Percentiles rank a stretch among this genome's conserved stretches.
These are phyloP conservation scores for Zosterops borbonicus DNA, from an alignment of 2,113 vertebrate species.

Conservation along the genomic window DNA sequence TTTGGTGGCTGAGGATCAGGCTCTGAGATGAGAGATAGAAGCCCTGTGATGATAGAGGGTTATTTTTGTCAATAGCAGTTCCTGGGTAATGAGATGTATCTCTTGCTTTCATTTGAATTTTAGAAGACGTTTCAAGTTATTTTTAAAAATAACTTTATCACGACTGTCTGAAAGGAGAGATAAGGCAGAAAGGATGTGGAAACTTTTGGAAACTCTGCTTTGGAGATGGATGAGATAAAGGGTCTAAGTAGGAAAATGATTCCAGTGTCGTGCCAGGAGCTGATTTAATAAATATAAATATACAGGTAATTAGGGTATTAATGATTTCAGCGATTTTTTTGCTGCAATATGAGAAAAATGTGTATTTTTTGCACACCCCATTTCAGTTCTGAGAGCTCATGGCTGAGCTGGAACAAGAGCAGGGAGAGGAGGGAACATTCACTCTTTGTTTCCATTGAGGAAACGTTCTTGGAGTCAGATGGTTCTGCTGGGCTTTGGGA, in stretches of 20 bases:
- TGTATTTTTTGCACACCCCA: neutral
- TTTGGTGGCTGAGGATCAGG: neutral
- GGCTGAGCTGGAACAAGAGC: neutral
- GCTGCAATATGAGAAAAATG: neutral
- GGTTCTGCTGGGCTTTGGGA: neutral
- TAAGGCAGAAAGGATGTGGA: neutral
- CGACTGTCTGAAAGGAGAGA: neutral
- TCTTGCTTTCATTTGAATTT: constrained; percentile 44
- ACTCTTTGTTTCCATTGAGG: neutral
- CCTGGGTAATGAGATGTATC: constrained; percentile 58
- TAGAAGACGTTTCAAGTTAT: constrained; percentile 43
- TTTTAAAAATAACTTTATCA: constrained; percentile 42
- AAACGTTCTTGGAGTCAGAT: neutral
- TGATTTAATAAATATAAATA: neutral
- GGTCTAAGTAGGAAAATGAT: neutral
- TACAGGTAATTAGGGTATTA: neutral
- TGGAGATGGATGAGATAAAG: neutral
- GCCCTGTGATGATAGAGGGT: neutral
- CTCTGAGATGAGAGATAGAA: constrained; percentile 7
- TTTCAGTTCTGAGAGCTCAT: neutral
- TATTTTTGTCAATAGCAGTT: constrained; percentile 47
- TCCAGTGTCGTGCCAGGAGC: neutral
- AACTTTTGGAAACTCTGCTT: neutral
- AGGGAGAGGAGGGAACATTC: neutral
- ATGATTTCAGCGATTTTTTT: neutral